These are phyloP conservation scores for Morinoia aosen DNA, from an alignment of 2,888 invertebrate species.

Conservation along the genomic window DNA sequence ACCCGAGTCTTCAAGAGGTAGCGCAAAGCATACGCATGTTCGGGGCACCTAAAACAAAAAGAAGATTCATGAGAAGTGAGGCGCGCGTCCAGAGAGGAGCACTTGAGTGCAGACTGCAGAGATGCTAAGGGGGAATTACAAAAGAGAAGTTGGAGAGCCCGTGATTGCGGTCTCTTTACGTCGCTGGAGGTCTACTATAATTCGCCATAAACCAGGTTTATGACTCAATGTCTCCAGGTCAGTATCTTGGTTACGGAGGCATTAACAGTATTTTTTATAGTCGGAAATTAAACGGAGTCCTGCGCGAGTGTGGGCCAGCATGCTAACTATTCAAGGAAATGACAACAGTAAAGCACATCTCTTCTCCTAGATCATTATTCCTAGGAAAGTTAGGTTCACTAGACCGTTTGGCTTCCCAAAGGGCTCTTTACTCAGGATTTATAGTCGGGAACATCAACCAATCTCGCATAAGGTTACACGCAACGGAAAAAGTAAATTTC, in stretches of 20 bases:
- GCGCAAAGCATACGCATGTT: not conserved
- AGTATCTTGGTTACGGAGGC: conserved; percentile 51
- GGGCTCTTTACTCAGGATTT: conserved; percentile 43
- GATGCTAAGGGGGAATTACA: conserved; percentile 47
- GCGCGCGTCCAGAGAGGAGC: not conserved
- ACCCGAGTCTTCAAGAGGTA: not conserved
- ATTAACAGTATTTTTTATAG: conserved; percentile 53
- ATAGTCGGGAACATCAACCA: conserved; percentile 16
- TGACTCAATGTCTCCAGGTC: conserved; percentile 51
- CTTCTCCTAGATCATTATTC: conserved; percentile 46
- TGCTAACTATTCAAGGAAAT: conserved; percentile 49
- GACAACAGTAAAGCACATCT: conserved; percentile 50
- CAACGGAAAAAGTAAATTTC: conserved; percentile 1
- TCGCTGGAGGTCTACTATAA: conserved; percentile 53
- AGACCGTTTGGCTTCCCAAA: conserved; percentile 1
- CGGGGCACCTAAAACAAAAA: not conserved
- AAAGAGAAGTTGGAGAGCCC: conserved; percentile 51
- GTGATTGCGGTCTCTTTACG: conserved; percentile 53
- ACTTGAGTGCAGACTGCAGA: conserved; percentile 19
- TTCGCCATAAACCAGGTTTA: conserved; percentile 53
- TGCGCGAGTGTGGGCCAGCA: conserved; percentile 44
- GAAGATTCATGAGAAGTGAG: not conserved
- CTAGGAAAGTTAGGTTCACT: conserved; percentile 26
- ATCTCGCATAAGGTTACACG: conserved; percentile 42
- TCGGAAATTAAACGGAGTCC: conserved; percentile 53